phyloP scores from a whole-genome alignment of 2,888 invertebrate genomes.

The Artemia sinica region DNA sequence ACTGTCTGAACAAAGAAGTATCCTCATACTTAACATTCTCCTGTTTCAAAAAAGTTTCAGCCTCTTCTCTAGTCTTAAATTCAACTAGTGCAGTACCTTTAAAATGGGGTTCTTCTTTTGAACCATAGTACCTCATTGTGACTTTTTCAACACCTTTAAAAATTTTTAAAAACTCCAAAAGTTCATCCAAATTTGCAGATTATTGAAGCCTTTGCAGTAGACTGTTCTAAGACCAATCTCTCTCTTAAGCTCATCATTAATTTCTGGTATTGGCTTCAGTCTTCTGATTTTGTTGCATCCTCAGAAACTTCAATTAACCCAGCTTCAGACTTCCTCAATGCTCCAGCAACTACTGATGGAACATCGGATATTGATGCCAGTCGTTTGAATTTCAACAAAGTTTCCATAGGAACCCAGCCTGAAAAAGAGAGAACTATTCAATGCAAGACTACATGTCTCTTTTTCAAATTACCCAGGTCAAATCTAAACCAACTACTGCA shows the following conservation, averaged over 20 bases:
- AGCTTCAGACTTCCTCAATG: slow-evolving; percentile 53
- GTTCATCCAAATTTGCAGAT: slow-evolving; percentile 45
- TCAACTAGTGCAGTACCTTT: slow-evolving; percentile 85
- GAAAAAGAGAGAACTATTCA: background rate
- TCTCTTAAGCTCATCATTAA: slow-evolving; percentile 62
- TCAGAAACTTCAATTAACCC: slow-evolving; percentile 55
- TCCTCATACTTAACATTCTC: slow-evolving; percentile 50
- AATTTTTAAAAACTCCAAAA: slow-evolving; percentile 52
- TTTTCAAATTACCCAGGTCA: no score
- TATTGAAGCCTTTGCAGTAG: slow-evolving; percentile 72
- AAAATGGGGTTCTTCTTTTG: slow-evolving; percentile 40
- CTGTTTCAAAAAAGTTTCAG: slow-evolving; percentile 53
- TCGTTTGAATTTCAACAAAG: slow-evolving; percentile 73
- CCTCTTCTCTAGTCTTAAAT: slow-evolving; percentile 61
- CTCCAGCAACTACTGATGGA: slow-evolving; percentile 47
- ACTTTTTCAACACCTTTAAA: slow-evolving; percentile 52
- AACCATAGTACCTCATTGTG: slow-evolving; percentile 43
- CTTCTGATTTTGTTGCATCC: slow-evolving; percentile 51
- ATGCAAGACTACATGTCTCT: no score
- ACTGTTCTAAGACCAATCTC: slow-evolving; percentile 55
- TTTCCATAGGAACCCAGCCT: slow-evolving; percentile 66
- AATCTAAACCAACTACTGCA: no score
- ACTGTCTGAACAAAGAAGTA: slow-evolving; percentile 44
- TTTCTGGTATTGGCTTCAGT: slow-evolving; percentile 59
- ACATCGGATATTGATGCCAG: slow-evolving; percentile 54